phyloP scores from a whole-genome alignment of 2,113 vertebrate genomes.

The Terrapene triunguis region DNA sequence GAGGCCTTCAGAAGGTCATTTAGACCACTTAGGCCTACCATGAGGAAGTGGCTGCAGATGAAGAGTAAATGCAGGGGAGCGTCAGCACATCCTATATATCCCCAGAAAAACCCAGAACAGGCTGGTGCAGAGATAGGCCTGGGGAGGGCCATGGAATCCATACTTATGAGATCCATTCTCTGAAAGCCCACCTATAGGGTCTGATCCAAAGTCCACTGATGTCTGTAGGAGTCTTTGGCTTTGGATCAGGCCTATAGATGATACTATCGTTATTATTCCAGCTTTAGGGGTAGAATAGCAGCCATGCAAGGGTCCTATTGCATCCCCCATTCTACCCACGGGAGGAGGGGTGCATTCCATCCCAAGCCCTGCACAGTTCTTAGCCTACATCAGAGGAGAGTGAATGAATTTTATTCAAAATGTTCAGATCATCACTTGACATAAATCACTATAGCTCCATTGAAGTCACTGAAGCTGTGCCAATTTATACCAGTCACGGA shows the following conservation, averaged over 20 bases:
- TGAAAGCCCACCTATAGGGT: not conserved
- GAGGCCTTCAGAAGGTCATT: not conserved
- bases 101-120: not conserved
- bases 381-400: not conserved
- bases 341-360: not conserved
- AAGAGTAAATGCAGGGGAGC: not conserved
- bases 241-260: not conserved
- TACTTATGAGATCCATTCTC: accelerated
- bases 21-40: not conserved
- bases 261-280: not conserved
- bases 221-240: not conserved
- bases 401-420: not conserved
- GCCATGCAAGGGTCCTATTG: not conserved
- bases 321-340: not conserved
- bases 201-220: not conserved
- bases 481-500: not conserved
- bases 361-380: not conserved
- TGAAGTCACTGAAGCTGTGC: not conserved
- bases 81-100: not conserved
- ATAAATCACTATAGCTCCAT: not conserved
- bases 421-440: not conserved
- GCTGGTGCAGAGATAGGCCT: not conserved
- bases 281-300: not conserved
- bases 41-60: conserved; percentile 7
- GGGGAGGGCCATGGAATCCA: not conserved